phyloP scores from a whole-genome alignment of 2,888 invertebrate species.

The Rhogogaster chlorosoma region DNA sequence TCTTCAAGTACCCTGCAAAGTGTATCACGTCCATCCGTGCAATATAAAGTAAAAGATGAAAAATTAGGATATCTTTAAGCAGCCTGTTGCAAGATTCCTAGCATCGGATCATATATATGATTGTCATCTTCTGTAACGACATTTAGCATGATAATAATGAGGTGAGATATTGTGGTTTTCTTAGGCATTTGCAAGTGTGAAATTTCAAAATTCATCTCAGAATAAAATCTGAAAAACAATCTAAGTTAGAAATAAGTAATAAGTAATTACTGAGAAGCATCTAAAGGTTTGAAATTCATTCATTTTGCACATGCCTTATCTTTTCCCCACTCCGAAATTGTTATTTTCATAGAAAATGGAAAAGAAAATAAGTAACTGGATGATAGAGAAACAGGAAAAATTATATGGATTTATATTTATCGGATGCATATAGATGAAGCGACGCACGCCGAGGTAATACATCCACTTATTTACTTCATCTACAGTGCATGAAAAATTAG shows the following conservation, averaged over 20 bases:
- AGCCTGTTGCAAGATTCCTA: conserved; percentile 6
- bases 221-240: neutral
- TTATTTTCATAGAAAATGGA: neutral
- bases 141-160: neutral
- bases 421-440: conserved; percentile 33
- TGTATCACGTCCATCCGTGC: neutral
- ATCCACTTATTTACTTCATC: conserved; percentile 8
- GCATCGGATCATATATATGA: conserved; percentile 16
- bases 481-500: neutral
- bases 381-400: neutral
- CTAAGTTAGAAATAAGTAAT: neutral
- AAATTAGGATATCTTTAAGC: neutral
- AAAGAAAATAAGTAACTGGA: conserved; percentile 23
- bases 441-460: conserved; percentile 3
- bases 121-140: conserved; percentile 9
- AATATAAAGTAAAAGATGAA: neutral
- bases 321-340: neutral
- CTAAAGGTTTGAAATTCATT: neutral
- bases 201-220: neutral
- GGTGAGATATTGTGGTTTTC: neutral
- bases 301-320: neutral
- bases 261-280: neutral
- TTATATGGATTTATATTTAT: neutral
- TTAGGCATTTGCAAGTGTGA: neutral
- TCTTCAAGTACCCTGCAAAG: neutral